Percentiles rank a stretch among this genome's conserved stretches.
Conservation (phyloP, 2,888 invertebrate species). For the Monopis laevigella region DNA sequence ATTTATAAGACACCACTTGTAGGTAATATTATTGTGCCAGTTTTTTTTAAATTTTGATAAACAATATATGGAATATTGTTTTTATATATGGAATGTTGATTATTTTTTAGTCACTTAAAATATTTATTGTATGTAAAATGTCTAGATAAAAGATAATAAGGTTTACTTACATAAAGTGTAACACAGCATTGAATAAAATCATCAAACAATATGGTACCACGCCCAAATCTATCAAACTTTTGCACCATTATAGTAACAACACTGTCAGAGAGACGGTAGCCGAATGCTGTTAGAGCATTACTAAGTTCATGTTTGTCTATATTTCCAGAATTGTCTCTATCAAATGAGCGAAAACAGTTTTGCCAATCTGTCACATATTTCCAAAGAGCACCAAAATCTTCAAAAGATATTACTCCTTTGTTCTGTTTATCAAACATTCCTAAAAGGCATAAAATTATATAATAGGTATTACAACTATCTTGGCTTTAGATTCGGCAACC, state of each 20-base stretch:
- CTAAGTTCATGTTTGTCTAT: slow-evolving; percentile 93
- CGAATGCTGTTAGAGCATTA: slow-evolving; percentile 90
- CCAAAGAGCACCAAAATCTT: slow-evolving; percentile 97
- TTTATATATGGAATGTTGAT: too few relatives aligned
- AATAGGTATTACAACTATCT: too few relatives aligned
- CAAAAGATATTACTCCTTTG: slow-evolving; percentile 90
- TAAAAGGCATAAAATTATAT: slow-evolving; percentile 36
- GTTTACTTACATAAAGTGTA: slow-evolving; percentile 84
- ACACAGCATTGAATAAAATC: slow-evolving; percentile 98
- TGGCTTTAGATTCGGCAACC: too few relatives aligned
- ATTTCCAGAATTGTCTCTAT: slow-evolving; percentile 90
- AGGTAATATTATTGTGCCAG: too few relatives aligned
- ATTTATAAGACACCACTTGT: too few relatives aligned
- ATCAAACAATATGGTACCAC: slow-evolving; percentile 93
- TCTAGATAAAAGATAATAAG: too few relatives aligned
- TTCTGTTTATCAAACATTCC: slow-evolving; percentile 95
- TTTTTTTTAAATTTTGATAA: too few relatives aligned
- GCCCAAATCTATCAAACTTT: slow-evolving; percentile 94
- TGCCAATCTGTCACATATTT: slow-evolving; percentile 99
- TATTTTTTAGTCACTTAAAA: too few relatives aligned
- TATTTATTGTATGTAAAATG: too few relatives aligned
- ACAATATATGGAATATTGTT: too few relatives aligned
- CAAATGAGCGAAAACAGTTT: slow-evolving; percentile 93
- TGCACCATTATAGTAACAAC: slow-evolving; percentile 83
- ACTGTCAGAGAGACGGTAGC: slow-evolving; percentile 85